Evolutionary conservation across 2,888 invertebrate species (phyloP).

Genomic region (Leptinotarsa rubiginosa): DNA sequence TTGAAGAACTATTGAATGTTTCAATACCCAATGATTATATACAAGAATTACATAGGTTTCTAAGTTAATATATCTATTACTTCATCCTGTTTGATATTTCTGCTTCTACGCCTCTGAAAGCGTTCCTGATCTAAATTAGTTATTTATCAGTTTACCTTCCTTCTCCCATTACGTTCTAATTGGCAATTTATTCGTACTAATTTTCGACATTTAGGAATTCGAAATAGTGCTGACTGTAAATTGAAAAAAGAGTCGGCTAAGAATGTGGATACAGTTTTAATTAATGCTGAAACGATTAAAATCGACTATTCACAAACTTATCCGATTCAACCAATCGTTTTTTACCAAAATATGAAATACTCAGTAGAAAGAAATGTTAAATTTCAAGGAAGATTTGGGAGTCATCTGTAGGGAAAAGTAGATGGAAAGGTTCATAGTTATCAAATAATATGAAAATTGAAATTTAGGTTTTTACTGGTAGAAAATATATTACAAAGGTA

Average conservation of each 20-base stretch:
- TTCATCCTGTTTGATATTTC: neutral
- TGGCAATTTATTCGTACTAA: conserved; percentile 14
- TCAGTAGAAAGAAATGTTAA: neutral
- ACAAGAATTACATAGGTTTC: too few relatives aligned
- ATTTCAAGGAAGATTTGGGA: neutral
- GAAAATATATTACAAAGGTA: too few relatives aligned
- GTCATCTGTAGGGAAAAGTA: too few relatives aligned
- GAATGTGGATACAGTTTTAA: neutral
- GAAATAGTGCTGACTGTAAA: conserved; percentile 2
- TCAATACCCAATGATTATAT: too few relatives aligned
- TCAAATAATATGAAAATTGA: too few relatives aligned
- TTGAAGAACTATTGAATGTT: too few relatives aligned
- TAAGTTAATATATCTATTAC: neutral
- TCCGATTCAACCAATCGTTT: neutral
- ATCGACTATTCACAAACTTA: neutral
- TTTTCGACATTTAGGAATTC: conserved; percentile 12
- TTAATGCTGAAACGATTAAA: neutral
- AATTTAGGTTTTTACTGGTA: too few relatives aligned
- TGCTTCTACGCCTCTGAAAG: conserved; percentile 1
- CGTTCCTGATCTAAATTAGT: neutral
- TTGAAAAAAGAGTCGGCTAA: neutral
- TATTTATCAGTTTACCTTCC: conserved; percentile 14
- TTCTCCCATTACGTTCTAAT: conserved; percentile 2
- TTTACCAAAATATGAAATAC: neutral
- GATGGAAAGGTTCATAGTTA: too few relatives aligned